Percentiles rank a stretch among this genome's conserved stretches.
Conservation (phyloP, 2,888 invertebrate genomes). For the Azorinus chamasolen region DNA sequence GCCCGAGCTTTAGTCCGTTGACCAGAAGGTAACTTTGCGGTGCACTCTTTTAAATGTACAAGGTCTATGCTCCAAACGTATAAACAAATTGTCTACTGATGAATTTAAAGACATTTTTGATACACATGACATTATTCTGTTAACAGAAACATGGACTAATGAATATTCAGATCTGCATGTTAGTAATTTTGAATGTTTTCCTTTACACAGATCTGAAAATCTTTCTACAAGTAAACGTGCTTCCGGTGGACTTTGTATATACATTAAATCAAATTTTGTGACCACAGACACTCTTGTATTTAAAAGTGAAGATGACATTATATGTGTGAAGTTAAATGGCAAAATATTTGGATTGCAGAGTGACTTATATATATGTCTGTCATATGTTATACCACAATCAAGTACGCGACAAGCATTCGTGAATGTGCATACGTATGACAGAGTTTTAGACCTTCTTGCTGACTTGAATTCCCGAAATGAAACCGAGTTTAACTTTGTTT, state of each 20-base stretch:
- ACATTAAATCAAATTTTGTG: not conserved
- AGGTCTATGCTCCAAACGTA: slow-evolving; percentile 4
- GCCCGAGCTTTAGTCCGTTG: not conserved
- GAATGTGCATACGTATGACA: slow-evolving; percentile 26
- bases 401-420: slow-evolving; percentile 26
- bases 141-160: slow-evolving; percentile 30
- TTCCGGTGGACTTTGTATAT: slow-evolving; percentile 19
- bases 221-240: slow-evolving; percentile 7
- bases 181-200: slow-evolving; percentile 23
- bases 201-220: slow-evolving; percentile 11
- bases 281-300: not conserved
- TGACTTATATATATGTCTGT: slow-evolving; percentile 31
- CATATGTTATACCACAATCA: slow-evolving; percentile 29
- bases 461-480: slow-evolving; percentile 3
- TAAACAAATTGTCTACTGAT: slow-evolving; percentile 8
- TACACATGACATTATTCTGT: slow-evolving; percentile 19
- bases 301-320: slow-evolving; percentile 5
- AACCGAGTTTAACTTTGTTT: not conserved
- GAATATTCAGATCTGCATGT: slow-evolving; percentile 16
- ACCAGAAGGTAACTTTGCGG: slow-evolving; percentile 9
- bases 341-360: slow-evolving; percentile 3
- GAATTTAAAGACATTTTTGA: slow-evolving; percentile 21
- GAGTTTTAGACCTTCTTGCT: slow-evolving; percentile 9
- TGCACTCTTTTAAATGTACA: slow-evolving; percentile 1
- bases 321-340: slow-evolving; percentile 2